Percentiles rank a stretch among this genome's conserved stretches.
Conservation (phyloP, 2,888 invertebrate species). For the Andrena minutula region DNA sequence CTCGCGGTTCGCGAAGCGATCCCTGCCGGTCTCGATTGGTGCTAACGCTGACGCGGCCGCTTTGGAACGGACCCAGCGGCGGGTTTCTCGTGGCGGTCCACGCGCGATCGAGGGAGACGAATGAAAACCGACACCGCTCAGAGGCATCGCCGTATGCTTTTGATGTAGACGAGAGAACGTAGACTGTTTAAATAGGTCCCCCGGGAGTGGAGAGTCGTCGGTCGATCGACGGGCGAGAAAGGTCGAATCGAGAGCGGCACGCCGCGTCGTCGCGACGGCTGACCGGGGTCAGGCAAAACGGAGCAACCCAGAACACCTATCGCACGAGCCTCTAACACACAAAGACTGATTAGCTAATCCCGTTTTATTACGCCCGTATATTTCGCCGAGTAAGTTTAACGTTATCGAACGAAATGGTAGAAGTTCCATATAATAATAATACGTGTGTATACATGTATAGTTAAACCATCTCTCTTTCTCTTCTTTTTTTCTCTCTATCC, state of each 20-base stretch:
- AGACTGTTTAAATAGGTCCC: constrained; percentile 80
- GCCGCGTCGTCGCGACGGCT: constrained; percentile 7
- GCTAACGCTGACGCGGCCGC: constrained; percentile 36
- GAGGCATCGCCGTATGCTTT: constrained; percentile 46
- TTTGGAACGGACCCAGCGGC: neutral
- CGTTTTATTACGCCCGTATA: constrained; percentile 80
- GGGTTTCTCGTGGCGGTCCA: constrained; percentile 1
- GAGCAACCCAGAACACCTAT: constrained; percentile 76
- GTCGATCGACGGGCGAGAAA: constrained; percentile 75
- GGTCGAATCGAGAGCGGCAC: constrained; percentile 44
- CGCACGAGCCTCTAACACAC: constrained; percentile 84
- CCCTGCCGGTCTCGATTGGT: constrained; percentile 26
- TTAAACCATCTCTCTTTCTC: no score
- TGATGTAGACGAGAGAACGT: constrained; percentile 79
- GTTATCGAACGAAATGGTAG: constrained; percentile 78
- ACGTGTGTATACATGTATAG: constrained; percentile 30
- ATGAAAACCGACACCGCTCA: constrained; percentile 18
- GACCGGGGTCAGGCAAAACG: neutral
- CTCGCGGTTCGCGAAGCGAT: neutral
- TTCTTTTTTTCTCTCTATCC: constrained; percentile 29
- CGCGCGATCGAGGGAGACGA: neutral
- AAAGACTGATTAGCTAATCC: constrained; percentile 85
- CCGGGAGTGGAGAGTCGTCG: constrained; percentile 79
- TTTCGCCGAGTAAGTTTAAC: constrained; percentile 82
- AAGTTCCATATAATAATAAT: constrained; percentile 78